Conservation (phyloP, 2,888 invertebrate species). For the Xestia c-nigrum region DNA sequence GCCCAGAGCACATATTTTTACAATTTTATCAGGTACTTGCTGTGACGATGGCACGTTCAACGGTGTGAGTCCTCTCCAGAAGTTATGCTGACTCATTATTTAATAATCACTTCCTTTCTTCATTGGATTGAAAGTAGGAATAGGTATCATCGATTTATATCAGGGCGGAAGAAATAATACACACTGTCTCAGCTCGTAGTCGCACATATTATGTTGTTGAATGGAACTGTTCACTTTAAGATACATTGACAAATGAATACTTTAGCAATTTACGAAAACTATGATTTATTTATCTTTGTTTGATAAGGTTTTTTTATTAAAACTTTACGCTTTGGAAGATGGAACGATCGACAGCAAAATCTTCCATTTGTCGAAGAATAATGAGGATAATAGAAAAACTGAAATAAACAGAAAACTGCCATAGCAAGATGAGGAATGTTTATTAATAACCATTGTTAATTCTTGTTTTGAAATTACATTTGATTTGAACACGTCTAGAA, state of each 20-base stretch:
- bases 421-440: conserved; percentile 2
- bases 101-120: conserved; percentile 70
- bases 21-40: conserved; percentile 86
- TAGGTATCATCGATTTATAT: conserved; percentile 70
- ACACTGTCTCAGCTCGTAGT: conserved; percentile 58
- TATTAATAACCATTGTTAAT: conserved; percentile 22
- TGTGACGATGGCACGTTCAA: conserved; percentile 79
- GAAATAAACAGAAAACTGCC: not conserved
- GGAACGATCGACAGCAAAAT: not conserved
- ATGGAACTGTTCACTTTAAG: conserved; percentile 38
- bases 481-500: conserved; percentile 16
- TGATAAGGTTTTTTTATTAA: conserved; percentile 43
- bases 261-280: conserved; percentile 46
- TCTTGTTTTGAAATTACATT: conserved; percentile 32
- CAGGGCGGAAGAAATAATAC: conserved; percentile 64
- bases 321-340: conserved; percentile 10
- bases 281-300: conserved; percentile 56
- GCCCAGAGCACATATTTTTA: conserved; percentile 84
- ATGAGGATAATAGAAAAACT: not conserved
- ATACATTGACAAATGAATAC: conserved; percentile 62
- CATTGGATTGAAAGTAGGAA: conserved; percentile 71
- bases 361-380: not conserved
- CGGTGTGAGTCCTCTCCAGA: conserved; percentile 86
- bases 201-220: conserved; percentile 48
- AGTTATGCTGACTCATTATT: conserved; percentile 89